phyloP scores from a whole-genome alignment of 2,797 vertebrate species.

The Hipposideros larvatus region DNA sequence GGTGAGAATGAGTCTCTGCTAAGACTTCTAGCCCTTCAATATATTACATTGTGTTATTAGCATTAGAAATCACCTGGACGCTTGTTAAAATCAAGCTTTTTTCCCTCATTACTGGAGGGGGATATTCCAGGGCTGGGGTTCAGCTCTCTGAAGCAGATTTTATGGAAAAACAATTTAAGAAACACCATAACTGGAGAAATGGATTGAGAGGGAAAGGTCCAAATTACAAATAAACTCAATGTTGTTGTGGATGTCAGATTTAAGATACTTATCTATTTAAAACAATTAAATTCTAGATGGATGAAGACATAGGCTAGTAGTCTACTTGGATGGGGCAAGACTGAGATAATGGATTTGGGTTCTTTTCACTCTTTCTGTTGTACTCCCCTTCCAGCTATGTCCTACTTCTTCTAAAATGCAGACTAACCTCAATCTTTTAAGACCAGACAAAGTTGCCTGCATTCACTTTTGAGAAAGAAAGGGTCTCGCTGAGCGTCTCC shows the following conservation, averaged over 20 bases:
- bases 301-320: background rate
- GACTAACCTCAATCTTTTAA: background rate
- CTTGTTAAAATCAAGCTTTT: background rate
- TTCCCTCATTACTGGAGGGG: background rate
- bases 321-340: background rate
- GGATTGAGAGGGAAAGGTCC: background rate
- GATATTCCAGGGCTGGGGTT: background rate
- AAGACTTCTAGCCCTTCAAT: background rate
- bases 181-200: background rate
- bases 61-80: background rate
- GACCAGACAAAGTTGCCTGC: background rate
- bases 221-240: background rate
- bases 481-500: background rate
- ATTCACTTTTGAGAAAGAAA: constrained; percentile 3
- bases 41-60: background rate
- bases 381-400: background rate
- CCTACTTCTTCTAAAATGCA: background rate
- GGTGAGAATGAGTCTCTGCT: background rate
- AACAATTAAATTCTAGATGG: background rate
- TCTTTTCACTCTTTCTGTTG: background rate
- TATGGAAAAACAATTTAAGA: background rate
- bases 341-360: background rate
- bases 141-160: background rate
- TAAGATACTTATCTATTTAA: background rate
- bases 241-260: background rate